Evolutionary conservation across 2,888 invertebrate species (phyloP), one percentile per base, ranked within the genome.

Genomic region (Rugalucina vietnamica): DNA sequence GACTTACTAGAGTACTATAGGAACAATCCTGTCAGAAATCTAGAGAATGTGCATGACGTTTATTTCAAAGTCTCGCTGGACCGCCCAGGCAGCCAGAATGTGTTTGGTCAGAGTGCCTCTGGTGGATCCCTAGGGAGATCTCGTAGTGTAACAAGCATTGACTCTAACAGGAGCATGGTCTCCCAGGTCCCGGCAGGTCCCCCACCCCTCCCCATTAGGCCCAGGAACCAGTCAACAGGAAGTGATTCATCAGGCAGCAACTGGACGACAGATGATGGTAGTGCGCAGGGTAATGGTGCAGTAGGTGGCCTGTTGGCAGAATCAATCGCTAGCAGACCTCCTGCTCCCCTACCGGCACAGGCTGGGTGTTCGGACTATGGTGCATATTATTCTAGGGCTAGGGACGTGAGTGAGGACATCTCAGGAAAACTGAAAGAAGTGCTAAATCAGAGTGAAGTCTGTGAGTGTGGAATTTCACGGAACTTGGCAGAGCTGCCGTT

Each of bases 391-490:
- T 90, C 92, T 0, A 76, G 78, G 18, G 88, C 91, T 10, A 79
- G 90, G 36, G 88, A 90, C 73, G 88, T 88, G 8, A 77, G 76
- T 36, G 85, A 87, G 79, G 90, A 90, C 76, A 86, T 89, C 27
- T 86, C 88, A 21, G 86, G 88, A 72, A 89, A 88, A 75, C 86
- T 91, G 1, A 90, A 90, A 77, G 85, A 90, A 27, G 88, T 89
- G 21, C 81, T 92, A 72, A 86, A 89, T 70, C 85, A 88, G 2
- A 88, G 81, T 80, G 92, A 92, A 69, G 70, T 82, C 0, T 92
- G 92, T 89, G 92, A 92, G 49, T 92, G 92, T 87, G 92, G 92
- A 1, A 89, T 92, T 76, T 85, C 91, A 0, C 76, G 91, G 43
- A 75, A 85, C 29, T 85, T 91, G 60, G 89, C 91, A 3, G 90